These are phyloP conservation scores for Mya arenaria DNA, from an alignment of 1,140 invertebrate genomes.

Conservation along the genomic window DNA sequence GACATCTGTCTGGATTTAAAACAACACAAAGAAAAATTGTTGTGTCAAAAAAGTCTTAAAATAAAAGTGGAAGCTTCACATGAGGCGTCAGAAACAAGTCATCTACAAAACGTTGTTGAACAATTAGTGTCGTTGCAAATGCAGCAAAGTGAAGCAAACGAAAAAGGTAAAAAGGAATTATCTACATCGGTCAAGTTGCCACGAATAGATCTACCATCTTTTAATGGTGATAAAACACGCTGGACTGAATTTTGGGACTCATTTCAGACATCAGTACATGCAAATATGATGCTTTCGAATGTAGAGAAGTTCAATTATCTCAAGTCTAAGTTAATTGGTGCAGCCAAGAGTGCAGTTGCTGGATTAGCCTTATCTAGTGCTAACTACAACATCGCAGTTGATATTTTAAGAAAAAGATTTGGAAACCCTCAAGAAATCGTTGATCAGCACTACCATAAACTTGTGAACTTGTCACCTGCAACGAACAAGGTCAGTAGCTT, in stretches of 20 bases:
- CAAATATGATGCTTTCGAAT: too few relatives aligned
- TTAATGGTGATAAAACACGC: too few relatives aligned
- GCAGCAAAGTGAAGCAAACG: background rate
- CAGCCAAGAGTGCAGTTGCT: too few relatives aligned
- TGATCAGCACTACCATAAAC: background rate
- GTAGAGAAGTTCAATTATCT: too few relatives aligned
- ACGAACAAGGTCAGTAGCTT: conserved; percentile 5
- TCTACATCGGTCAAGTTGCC: background rate
- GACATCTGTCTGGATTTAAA: background rate
- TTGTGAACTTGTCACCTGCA: background rate
- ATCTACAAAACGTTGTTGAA: background rate
- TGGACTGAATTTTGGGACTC: too few relatives aligned
- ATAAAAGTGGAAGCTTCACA: background rate
- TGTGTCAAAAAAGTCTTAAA: background rate
- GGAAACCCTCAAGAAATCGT: conserved; percentile 1
- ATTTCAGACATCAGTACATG: too few relatives aligned
- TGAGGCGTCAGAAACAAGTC: background rate
- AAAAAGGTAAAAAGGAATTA: background rate
- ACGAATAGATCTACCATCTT: background rate
- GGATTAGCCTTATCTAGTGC: too few relatives aligned
- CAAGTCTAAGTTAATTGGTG: too few relatives aligned
- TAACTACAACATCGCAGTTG: too few relatives aligned
- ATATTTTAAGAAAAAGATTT: background rate
- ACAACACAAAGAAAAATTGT: background rate
- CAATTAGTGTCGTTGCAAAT: background rate